Evolutionary conservation across 1,140 invertebrate genomes (phyloP).

Genomic region (Dendrolimus kikuchii): DNA sequence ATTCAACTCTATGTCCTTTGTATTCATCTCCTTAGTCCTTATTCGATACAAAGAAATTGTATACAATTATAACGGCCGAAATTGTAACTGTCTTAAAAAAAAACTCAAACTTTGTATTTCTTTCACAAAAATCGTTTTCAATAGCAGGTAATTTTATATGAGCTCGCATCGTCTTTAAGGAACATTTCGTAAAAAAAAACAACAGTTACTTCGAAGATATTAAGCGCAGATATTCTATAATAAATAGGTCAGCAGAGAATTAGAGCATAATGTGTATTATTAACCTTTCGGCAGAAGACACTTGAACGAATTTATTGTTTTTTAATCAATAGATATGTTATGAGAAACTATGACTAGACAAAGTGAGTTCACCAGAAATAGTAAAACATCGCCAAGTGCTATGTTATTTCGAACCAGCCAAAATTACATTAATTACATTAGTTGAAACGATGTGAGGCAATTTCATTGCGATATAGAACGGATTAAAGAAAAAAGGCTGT

Average conservation of each 20-base stretch:
- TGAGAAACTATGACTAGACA: slow-evolving; percentile 20
- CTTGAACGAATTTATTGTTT: slow-evolving; percentile 52
- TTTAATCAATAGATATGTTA: slow-evolving; percentile 45
- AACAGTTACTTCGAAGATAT: slow-evolving; percentile 52
- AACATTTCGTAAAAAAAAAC: slow-evolving; percentile 30
- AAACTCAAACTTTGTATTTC: slow-evolving; percentile 48
- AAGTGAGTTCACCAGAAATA: background rate
- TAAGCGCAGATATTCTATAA: slow-evolving; percentile 36
- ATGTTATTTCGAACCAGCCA: slow-evolving; percentile 7
- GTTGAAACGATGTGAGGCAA: background rate
- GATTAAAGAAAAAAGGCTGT: background rate
- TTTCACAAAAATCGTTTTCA: slow-evolving; percentile 42
- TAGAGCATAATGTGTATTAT: slow-evolving; percentile 15
- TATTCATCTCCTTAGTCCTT: slow-evolving; percentile 35
- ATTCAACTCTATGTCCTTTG: slow-evolving; percentile 26
- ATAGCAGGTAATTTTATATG: slow-evolving; percentile 67
- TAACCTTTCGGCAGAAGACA: slow-evolving; percentile 15
- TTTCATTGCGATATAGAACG: background rate
- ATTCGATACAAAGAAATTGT: slow-evolving; percentile 59
- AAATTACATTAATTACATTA: slow-evolving; percentile 18
- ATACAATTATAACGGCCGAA: slow-evolving; percentile 71
- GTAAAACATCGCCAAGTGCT: too few relatives aligned
- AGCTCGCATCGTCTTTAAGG: slow-evolving; percentile 39
- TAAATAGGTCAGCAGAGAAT: slow-evolving; percentile 20
- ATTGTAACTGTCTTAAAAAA: slow-evolving; percentile 68